Conservation (phyloP, 2,888 invertebrate genomes). For the Scaptomyza parva region DNA sequence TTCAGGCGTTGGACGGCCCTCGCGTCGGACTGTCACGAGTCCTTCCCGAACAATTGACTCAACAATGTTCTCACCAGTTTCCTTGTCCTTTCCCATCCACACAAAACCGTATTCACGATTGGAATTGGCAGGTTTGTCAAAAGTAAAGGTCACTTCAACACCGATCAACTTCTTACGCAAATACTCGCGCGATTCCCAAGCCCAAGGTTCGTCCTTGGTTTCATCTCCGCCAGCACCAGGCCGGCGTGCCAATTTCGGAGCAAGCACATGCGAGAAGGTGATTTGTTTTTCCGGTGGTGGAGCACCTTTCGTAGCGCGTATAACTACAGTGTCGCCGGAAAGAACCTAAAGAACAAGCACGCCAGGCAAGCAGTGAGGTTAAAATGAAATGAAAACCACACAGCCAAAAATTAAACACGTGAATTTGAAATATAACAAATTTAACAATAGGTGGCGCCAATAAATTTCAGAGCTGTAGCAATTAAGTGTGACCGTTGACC, state of each 20-base stretch:
- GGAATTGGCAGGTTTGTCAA: conserved; percentile 93
- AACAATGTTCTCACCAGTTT: conserved; percentile 93
- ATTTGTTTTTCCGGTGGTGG: conserved; percentile 97
- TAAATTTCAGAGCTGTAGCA: conserved; percentile 32
- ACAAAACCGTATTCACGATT: conserved; percentile 95
- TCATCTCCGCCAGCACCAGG: conserved; percentile 88
- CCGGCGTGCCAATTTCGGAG: conserved; percentile 95
- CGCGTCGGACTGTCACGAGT: conserved; percentile 91
- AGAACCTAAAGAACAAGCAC: conserved; percentile 88
- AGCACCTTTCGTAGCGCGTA: conserved; percentile 93
- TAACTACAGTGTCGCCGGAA: conserved; percentile 97
- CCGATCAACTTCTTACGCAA: conserved; percentile 96
- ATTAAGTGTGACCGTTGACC: conserved; percentile 41
- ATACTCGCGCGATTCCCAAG: conserved; percentile 99
- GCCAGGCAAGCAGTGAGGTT: conserved; percentile 53
- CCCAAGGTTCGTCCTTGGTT: conserved; percentile 95
- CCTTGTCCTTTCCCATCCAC: conserved; percentile 92
- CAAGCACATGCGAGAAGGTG: conserved; percentile 94
- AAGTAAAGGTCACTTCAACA: conserved; percentile 93
- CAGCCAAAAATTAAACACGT: conserved; percentile 41
- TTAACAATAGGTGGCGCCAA: conserved; percentile 46
- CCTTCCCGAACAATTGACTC: conserved; percentile 96
- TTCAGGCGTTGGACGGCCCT: conserved; percentile 89
- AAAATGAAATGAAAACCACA: conserved; percentile 40
- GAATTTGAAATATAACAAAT: conserved; percentile 2